Evolutionary conservation across 2,797 vertebrate species (phyloP).

Genomic region (Anabas testudineus): DNA sequence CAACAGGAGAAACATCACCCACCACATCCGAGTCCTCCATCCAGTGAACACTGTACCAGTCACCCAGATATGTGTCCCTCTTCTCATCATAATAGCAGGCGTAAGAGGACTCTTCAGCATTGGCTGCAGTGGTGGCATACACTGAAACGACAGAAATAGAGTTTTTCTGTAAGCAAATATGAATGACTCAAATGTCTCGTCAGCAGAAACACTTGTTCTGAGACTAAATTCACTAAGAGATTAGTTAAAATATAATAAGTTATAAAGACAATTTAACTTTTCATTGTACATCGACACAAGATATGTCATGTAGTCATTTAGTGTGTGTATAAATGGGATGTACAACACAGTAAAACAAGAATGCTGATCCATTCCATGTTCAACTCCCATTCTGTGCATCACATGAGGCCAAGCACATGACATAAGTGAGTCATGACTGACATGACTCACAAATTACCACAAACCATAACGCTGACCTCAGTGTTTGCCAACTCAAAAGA

Average conservation of each 20-base stretch:
- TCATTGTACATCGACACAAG: neutral
- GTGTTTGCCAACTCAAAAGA: neutral
- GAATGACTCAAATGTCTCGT: neutral
- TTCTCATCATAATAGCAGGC: constrained; percentile 95
- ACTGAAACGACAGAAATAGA: constrained; percentile 79
- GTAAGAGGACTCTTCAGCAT: constrained; percentile 91
- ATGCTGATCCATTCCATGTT: constrained; percentile 4
- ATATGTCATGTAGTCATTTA: neutral
- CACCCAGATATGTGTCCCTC: constrained; percentile 94
- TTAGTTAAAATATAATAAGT: neutral
- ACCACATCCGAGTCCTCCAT: constrained; percentile 98
- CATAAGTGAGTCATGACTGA: constrained; percentile 1
- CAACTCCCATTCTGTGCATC: constrained; percentile 7
- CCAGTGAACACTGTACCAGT: constrained; percentile 99
- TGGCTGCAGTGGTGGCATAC: constrained; percentile 95
- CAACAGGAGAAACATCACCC: constrained; percentile 6
- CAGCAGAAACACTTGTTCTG: neutral
- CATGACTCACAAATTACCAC: neutral
- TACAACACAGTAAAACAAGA: constrained; percentile 16
- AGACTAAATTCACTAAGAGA: neutral
- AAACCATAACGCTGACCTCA: constrained; percentile 26
- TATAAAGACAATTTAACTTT: neutral
- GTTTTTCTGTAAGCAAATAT: neutral
- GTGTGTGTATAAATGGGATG: neutral
- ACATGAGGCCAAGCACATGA: constrained; percentile 56